Evolutionary conservation across 2,113 vertebrate species (phyloP).

Genomic region (Entomyzon cyanotis): DNA sequence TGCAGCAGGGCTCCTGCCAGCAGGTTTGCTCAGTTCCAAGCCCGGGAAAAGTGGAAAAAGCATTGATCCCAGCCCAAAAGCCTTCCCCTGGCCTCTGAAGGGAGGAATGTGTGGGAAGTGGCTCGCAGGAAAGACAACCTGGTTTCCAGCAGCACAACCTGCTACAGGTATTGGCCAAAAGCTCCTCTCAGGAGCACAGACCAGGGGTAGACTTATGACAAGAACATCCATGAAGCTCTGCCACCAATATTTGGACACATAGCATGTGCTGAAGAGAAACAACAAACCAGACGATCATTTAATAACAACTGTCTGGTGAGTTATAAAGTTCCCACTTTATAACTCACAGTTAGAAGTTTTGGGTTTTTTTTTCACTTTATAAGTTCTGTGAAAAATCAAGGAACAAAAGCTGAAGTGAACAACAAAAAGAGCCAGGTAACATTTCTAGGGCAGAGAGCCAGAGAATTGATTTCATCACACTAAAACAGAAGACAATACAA

Average conservation of each 20-base stretch:
- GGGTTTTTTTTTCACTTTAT: too few relatives aligned
- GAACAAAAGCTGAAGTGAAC: not conserved
- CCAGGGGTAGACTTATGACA: accelerated
- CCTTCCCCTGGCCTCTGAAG: not conserved
- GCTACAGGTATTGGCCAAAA: not conserved
- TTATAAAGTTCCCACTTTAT: not conserved
- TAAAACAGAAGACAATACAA: not conserved
- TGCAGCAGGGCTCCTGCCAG: not conserved
- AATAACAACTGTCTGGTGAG: not conserved
- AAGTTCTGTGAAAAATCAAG: not conserved
- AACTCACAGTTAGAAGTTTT: too few relatives aligned
- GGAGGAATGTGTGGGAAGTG: not conserved
- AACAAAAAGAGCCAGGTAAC: not conserved
- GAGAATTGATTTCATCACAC: not conserved
- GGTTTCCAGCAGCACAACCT: not conserved
- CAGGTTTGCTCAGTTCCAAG: not conserved
- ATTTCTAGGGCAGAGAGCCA: not conserved
- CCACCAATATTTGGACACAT: accelerated
- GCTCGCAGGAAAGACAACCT: not conserved
- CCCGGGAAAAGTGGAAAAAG: not conserved
- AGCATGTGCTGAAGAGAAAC: not conserved
- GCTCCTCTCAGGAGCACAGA: not conserved
- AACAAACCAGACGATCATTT: not conserved
- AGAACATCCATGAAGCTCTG: not conserved
- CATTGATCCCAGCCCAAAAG: not conserved